phyloP scores from a whole-genome alignment of 2,113 vertebrate genomes.

The Aplodontia rufa region DNA sequence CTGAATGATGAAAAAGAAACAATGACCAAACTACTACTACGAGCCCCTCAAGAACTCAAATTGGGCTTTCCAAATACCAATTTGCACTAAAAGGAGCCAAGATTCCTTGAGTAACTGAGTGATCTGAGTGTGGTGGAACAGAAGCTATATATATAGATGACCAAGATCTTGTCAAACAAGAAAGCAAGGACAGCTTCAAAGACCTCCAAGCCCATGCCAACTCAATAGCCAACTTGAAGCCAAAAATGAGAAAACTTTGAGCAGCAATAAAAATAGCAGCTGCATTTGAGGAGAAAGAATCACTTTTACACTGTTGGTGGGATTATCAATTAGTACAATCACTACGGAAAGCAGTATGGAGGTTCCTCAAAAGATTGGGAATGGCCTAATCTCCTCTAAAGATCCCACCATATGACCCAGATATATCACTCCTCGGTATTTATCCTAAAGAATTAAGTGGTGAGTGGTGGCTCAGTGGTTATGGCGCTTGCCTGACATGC shows the following conservation, averaged over 20 bases:
- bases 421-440: too few species aligned
- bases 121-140: neutral
- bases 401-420: too few species aligned
- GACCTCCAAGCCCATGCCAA: neutral
- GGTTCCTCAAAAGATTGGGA: too few species aligned
- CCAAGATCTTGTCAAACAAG: neutral
- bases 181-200: neutral
- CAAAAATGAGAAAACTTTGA: neutral
- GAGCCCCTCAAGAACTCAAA: neutral
- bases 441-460: too few species aligned
- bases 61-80: neutral
- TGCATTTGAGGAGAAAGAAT: neutral
- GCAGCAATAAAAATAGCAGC: neutral
- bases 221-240: neutral
- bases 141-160: neutral
- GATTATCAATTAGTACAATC: too few species aligned
- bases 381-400: too few species aligned
- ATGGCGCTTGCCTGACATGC: too few species aligned
- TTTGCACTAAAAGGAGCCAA: neutral
- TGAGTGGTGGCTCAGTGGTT: too few species aligned
- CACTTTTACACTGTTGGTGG: too few species aligned
- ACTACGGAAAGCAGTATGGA: too few species aligned
- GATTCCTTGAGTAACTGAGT: neutral
- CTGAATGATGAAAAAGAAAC: neutral
- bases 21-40: neutral